These are phyloP conservation scores for Takifugu bimaculatus DNA, from an alignment of 2,113 vertebrate genomes.

Conservation along the genomic window DNA sequence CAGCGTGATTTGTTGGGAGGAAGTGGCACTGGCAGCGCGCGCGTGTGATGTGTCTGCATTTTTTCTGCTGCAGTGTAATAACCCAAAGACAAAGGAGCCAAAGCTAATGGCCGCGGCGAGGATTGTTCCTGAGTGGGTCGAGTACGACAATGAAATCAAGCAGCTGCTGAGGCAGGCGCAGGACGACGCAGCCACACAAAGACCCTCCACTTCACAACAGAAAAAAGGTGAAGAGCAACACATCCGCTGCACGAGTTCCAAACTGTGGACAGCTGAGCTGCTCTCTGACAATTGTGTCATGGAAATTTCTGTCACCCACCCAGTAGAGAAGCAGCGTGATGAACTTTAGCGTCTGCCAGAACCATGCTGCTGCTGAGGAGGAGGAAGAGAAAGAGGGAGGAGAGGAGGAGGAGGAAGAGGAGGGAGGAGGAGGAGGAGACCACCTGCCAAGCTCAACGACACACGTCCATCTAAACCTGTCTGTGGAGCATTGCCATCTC, in stretches of 20 bases:
- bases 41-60: constrained; percentile 35
- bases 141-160: constrained; percentile 87
- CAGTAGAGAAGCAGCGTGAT: constrained; percentile 77
- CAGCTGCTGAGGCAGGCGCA: constrained; percentile 73
- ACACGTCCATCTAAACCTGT: constrained; percentile 56
- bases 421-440: constrained; percentile 27
- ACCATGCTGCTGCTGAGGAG: neutral
- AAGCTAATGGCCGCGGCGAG: constrained; percentile 88
- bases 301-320: neutral
- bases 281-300: neutral
- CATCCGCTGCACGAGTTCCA: too few relatives aligned
- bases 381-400: constrained; percentile 21
- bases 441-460: constrained; percentile 60
- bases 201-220: constrained; percentile 17
- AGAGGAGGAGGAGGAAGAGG: too few relatives aligned
- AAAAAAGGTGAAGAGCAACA: constrained; percentile 44
- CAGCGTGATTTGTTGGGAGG: constrained; percentile 32
- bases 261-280: neutral
- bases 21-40: constrained; percentile 22
- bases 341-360: constrained; percentile 82
- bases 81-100: constrained; percentile 97
- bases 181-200: constrained; percentile 38
- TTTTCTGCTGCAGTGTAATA: constrained; percentile 85
- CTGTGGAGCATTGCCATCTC: constrained; percentile 36
- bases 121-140: constrained; percentile 90